Evolutionary conservation across 2,113 vertebrate genomes (phyloP).

Genomic region (Orycteropus afer): DNA sequence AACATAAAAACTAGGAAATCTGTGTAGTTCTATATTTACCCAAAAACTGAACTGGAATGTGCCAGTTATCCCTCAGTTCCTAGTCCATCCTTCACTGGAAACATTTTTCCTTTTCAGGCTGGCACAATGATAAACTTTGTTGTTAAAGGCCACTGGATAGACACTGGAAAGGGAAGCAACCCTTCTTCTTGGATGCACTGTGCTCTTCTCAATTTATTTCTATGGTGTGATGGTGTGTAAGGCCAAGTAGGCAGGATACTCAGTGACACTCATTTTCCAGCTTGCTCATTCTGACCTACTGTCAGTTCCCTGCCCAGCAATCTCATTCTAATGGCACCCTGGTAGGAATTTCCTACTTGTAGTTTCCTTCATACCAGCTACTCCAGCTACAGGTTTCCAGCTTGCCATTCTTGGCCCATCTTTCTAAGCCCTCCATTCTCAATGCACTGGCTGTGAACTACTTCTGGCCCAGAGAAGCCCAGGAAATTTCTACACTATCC

Average conservation of each 20-base stretch:
- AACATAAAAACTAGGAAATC: background rate
- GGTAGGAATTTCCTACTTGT: background rate
- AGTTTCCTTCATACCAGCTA: background rate
- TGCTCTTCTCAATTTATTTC: background rate
- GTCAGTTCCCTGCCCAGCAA: background rate
- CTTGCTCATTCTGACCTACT: background rate
- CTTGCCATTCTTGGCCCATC: background rate
- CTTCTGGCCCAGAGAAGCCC: background rate
- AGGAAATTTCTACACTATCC: background rate
- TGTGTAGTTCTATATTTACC: background rate
- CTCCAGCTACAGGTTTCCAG: background rate
- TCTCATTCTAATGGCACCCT: background rate
- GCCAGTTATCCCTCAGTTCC: background rate
- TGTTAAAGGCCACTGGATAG: background rate
- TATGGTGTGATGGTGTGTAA: too few relatives aligned
- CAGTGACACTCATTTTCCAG: too few relatives aligned
- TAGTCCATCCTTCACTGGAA: background rate
- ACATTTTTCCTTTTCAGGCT: background rate
- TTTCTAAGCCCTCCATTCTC: background rate
- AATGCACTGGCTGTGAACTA: background rate
- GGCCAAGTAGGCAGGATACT: background rate
- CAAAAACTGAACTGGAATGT: background rate
- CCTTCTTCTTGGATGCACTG: background rate
- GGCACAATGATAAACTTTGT: background rate
- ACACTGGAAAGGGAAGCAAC: accelerated